Conservation (phyloP, 2,888 invertebrate genomes). For the Eucera pruinosa region DNA sequence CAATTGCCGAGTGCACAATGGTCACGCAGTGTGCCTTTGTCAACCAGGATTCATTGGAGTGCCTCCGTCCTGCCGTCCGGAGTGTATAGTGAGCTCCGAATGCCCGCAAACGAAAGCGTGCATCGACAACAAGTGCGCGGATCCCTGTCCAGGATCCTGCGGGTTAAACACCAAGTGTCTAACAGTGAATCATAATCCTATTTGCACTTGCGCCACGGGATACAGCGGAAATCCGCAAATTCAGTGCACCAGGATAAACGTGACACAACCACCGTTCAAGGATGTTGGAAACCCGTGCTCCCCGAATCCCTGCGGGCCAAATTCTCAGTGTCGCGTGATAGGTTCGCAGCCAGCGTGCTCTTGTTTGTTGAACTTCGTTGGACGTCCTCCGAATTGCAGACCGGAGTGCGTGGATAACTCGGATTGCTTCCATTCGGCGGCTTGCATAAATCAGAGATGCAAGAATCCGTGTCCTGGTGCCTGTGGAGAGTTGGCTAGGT, state of each 20-base stretch:
- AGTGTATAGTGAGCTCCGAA: constrained; percentile 93
- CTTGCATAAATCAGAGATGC: constrained; percentile 93
- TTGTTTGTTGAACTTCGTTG: constrained; percentile 91
- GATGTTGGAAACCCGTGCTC: constrained; percentile 88
- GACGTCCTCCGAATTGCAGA: constrained; percentile 93
- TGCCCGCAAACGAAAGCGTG: constrained; percentile 93
- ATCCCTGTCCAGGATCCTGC: constrained; percentile 93
- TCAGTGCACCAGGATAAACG: constrained; percentile 88
- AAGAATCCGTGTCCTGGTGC: constrained; percentile 92
- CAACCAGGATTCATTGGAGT: constrained; percentile 90
- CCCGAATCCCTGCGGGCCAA: constrained; percentile 93
- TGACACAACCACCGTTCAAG: constrained; percentile 72
- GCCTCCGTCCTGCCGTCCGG: constrained; percentile 92
- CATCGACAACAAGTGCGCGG: constrained; percentile 91
- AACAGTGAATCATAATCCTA: constrained; percentile 94
- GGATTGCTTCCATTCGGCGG: constrained; percentile 92
- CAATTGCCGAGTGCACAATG: constrained; percentile 90
- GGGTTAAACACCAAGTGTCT: constrained; percentile 93
- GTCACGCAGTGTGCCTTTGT: constrained; percentile 93
- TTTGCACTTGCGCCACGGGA: constrained; percentile 92
- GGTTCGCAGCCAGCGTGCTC: constrained; percentile 94
- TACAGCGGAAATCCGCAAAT: constrained; percentile 93
- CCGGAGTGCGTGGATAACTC: constrained; percentile 93
- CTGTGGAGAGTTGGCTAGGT: constrained; percentile 92
- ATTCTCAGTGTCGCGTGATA: constrained; percentile 92